Conservation (phyloP, 2,888 invertebrate genomes). For the Ethmia dodecea region DNA sequence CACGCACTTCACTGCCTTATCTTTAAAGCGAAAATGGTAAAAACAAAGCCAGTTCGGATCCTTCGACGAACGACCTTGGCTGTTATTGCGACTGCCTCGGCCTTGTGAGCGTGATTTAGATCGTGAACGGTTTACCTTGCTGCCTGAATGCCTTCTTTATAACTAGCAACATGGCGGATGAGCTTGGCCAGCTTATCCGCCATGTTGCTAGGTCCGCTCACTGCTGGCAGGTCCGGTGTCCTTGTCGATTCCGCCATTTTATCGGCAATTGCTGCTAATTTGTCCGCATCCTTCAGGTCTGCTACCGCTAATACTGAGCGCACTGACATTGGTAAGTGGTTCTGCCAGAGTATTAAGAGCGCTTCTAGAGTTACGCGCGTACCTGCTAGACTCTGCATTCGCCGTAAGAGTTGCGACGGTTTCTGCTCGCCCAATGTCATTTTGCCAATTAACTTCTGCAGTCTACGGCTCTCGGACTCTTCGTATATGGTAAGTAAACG, state of each 20-base stretch:
- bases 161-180: not conserved
- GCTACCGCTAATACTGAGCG: not conserved
- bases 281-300: not conserved
- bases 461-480: constrained; percentile 9
- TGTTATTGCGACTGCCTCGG: not conserved
- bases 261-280: not conserved
- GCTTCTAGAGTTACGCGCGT: not conserved
- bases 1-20: not conserved
- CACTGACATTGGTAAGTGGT: not conserved
- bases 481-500: constrained; percentile 13
- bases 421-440: constrained; percentile 13
- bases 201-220: not conserved
- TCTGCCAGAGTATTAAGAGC: not conserved
- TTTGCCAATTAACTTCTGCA: constrained; percentile 14
- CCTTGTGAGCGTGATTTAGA: not conserved
- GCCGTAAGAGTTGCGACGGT: not conserved
- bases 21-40: not conserved
- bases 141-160: not conserved
- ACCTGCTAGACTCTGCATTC: not conserved
- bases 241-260: not conserved
- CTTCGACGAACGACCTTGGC: not conserved
- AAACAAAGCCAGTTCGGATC: constrained; percentile 1
- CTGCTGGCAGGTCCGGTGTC: not conserved
- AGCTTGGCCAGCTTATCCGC: not conserved
- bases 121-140: not conserved